Conservation (phyloP, 2,797 vertebrate species). For the Catharus ustulatus region DNA sequence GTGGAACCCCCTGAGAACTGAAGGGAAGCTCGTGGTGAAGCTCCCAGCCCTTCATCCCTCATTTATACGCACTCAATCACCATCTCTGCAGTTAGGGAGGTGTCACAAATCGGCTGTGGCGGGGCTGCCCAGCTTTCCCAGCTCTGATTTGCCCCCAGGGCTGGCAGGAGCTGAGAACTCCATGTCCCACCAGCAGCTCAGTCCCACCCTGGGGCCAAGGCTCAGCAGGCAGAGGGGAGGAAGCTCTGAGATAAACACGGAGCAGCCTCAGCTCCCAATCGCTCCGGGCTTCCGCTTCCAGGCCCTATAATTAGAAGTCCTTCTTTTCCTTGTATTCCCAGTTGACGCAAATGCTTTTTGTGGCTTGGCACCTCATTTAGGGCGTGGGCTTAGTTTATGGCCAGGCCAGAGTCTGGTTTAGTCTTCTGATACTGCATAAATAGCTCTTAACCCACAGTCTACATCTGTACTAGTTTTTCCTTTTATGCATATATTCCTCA, state of each 20-base stretch:
- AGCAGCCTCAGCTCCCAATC: constrained; percentile 97
- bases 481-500: constrained; percentile 77
- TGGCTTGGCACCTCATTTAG: constrained; percentile 99
- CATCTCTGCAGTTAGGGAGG: constrained; percentile 81
- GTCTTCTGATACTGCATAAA: constrained; percentile 96
- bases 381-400: constrained; percentile 97
- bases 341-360: constrained; percentile 99
- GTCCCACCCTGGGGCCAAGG: constrained; percentile 80
- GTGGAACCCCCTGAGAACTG: too few species aligned
- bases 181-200: constrained; percentile 84
- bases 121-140: constrained; percentile 75
- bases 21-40: background rate
- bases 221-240: constrained; percentile 87
- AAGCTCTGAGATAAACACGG: constrained; percentile 98
- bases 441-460: constrained; percentile 90
- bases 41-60: background rate
- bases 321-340: constrained; percentile 96
- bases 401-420: constrained; percentile 90
- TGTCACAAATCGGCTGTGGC: constrained; percentile 89
- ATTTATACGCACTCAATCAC: constrained; percentile 65
- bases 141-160: constrained; percentile 80
- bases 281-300: constrained; percentile 96
- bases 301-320: constrained; percentile 99
- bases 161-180: constrained; percentile 83
- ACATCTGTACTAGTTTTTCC: constrained; percentile 82